Conservation (phyloP, 2,797 vertebrate species). For the Corythornis leucogaster region DNA sequence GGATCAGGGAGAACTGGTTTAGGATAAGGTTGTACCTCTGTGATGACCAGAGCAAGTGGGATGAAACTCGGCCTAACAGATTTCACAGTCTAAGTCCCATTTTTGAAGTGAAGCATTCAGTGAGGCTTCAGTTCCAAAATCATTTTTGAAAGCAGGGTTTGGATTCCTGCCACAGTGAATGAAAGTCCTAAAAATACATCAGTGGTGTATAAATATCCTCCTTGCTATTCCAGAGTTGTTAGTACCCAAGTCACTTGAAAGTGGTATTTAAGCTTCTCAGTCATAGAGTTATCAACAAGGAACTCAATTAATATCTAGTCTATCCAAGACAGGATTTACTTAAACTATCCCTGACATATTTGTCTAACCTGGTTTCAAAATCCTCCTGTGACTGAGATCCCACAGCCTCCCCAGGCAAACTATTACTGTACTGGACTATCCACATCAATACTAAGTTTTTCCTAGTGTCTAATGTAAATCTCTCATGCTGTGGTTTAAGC, state of each 20-base stretch:
- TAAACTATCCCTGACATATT: background rate
- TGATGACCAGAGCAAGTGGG: background rate
- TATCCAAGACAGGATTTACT: slow-evolving; percentile 14
- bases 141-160: background rate
- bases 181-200: slow-evolving; percentile 34
- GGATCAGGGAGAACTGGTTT: background rate
- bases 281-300: slow-evolving; percentile 8
- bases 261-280: slow-evolving; percentile 22
- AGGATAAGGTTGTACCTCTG: background rate
- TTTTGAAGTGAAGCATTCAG: background rate
- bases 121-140: background rate
- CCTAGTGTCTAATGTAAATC: slow-evolving; percentile 44
- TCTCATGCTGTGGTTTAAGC: background rate
- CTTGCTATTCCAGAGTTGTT: background rate
- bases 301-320: slow-evolving; percentile 3
- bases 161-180: background rate
- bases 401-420: slow-evolving; percentile 4
- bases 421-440: slow-evolving; percentile 1
- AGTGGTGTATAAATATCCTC: slow-evolving; percentile 14
- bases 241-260: slow-evolving; percentile 5
- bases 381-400: slow-evolving; percentile 4
- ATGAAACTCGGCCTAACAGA: background rate
- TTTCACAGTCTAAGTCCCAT: background rate
- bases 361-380: slow-evolving; percentile 31
- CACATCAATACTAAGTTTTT: slow-evolving; percentile 16